Evolutionary conservation across 2,113 vertebrate genomes (phyloP), one percentile per base, ranked within the genome.

Genomic region (Daboia siamensis): DNA sequence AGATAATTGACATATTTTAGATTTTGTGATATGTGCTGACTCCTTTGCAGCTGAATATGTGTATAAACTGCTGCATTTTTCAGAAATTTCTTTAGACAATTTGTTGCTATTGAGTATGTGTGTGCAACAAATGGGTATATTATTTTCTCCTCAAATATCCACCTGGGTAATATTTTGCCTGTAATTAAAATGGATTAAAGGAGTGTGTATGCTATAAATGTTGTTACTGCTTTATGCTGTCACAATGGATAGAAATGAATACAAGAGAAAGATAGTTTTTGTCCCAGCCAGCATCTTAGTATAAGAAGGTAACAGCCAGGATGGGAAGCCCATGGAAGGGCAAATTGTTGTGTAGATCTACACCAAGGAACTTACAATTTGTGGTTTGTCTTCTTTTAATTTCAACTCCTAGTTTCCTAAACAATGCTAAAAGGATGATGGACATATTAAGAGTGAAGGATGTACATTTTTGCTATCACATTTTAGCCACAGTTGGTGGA

Each of bases 1-100:
- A 94, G 94, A 92, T 64, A 97, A 96, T 92, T 97, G 97, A 96
- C 96, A 94, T 95, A 7, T 94, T 91, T 94, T 95, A 96, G 92
- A 84, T 95, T 91, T 33, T 0, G 15, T 94, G 95, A 90, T 90
- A 90, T 94, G 91, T 90, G 7, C 93, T 94, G 88, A 94, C 46
- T 92, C 94, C 94, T 92, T 86, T 69, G 89, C 90, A 90, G 88
- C 90, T 86, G 92, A 51, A 39, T 44, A 80, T 61, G n/a, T 56
- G 17, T 86, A 64, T 86, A 57, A 86, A 90, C 55, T 86, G 74
- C 69, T 61, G 87, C 59, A 89, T 89, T 89, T 92, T 89, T 26
- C 56, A 90, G 44, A 17, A 26, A 21, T 39, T 51, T 89, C 48
- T 39, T 51, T 51, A 52, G 44, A 59, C 24, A 9, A 86, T 64